Base-by-base conservation (phyloP, 2,797 vertebrate genomes). In the Sibirionetta formosa region DNA sequence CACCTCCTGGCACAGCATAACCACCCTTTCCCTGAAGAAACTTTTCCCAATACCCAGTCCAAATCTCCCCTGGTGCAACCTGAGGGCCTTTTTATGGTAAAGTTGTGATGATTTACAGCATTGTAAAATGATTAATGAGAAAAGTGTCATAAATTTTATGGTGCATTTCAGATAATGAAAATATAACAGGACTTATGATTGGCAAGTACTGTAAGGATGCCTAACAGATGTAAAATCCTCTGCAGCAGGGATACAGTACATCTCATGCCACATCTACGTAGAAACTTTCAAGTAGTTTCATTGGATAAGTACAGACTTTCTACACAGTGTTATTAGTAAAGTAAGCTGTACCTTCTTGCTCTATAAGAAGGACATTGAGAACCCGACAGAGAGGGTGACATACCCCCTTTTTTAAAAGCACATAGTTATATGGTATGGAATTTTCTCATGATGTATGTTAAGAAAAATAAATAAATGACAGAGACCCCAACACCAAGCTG, bases 361-460 rank as follows among this genome's bases (percentile, higher is more conserved):
- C 33, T n/a, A 33, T 53, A 35, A 18, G 57, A 94, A 71, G 26
- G 1, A 76, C 31, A 26, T 24, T 26, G 58, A n/a, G 33, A 65
- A 33, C 64, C 50, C 19, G 26, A 63, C 5, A n/a, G 27, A 66
- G 46, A 69, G 51, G 4, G 9, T 54, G 31, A 36, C 11, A 51
- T n/a, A 66, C 14, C 23, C 26, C 19, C 33, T 50, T 56, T 88
- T 26, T 16, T 29, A 83, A 93, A 94, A 91, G 29, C 6, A 56
- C 0, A 0, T 23, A 54, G 31, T 31, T 2, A 0, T 16, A 69
- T 5, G 26, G 9, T 24, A 56, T 42, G 33, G 20, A 79, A 51
- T 24, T 51, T 31, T 71, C n/a, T 84, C 1, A 5, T 18, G 14
- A 66, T 6, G 8, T 2, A 4, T 5, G 13, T 20, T 20, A 20